Conservation (phyloP, 2,888 invertebrate species). For the Aspidiotus destructor region DNA sequence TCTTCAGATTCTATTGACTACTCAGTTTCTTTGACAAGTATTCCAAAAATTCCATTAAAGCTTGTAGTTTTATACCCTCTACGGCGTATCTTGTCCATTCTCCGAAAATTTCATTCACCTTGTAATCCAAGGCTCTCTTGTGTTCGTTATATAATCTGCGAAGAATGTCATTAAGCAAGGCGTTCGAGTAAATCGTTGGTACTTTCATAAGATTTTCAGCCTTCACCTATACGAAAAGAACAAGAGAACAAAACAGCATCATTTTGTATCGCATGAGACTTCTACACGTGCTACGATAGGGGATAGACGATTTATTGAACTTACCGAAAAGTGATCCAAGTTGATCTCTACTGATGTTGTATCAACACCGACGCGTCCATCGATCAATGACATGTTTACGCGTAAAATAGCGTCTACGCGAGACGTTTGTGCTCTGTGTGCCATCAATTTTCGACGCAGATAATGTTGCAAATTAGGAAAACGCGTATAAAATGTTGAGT, state of each 20-base stretch:
- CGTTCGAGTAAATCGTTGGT: background rate
- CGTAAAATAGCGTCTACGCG: background rate
- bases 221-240: background rate
- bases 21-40: background rate
- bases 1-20: too few relatives aligned
- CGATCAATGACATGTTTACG: background rate
- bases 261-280: background rate
- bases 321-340: background rate
- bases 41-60: background rate
- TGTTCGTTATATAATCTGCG: background rate
- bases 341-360: background rate
- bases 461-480: too few relatives aligned
- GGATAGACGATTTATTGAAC: background rate
- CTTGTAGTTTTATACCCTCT: background rate
- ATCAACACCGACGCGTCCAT: background rate
- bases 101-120: background rate
- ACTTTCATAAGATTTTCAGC: background rate
- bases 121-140: background rate
- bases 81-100: background rate
- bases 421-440: background rate
- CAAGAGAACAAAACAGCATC: background rate
- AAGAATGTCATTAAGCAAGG: background rate
- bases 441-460: too few relatives aligned
- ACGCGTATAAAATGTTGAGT: too few relatives aligned
- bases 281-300: background rate